A percentile compares a stretch with the other conserved stretches of the same genome.
These are phyloP conservation scores for Gnathonemus longibarbis DNA, from an alignment of 2,113 vertebrate species.

Conservation along the genomic window DNA sequence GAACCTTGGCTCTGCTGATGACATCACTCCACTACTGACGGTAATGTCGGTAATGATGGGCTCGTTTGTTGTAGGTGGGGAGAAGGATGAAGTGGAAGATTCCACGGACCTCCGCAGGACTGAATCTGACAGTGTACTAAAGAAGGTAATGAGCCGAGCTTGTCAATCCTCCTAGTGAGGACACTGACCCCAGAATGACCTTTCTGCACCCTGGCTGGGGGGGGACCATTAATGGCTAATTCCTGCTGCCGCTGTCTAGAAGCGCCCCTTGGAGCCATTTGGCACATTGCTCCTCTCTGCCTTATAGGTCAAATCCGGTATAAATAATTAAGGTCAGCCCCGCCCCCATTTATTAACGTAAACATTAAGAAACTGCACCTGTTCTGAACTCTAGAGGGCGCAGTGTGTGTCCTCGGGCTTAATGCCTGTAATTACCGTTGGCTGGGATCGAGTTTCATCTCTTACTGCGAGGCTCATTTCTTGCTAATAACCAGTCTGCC, in stretches of 20 bases:
- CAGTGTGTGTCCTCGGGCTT: background rate
- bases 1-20: background rate
- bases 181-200: background rate
- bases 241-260: background rate
- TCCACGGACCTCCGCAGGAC: slow-evolving; percentile 83
- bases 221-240: background rate
- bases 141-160: slow-evolving; percentile 70
- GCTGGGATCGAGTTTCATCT: slow-evolving; percentile 6
- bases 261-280: background rate
- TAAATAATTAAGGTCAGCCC: slow-evolving; percentile 38
- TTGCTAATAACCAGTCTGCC: background rate
- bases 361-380: slow-evolving; percentile 30
- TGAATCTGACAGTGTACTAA: slow-evolving; percentile 85
- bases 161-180: background rate
- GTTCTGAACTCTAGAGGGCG: slow-evolving; percentile 9
- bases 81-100: slow-evolving; percentile 79
- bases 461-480: background rate
- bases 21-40: background rate
- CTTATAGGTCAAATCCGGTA: slow-evolving; percentile 21
- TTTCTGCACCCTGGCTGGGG: background rate
- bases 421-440: slow-evolving; percentile 25
- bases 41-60: background rate
- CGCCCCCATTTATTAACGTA: slow-evolving; percentile 24
- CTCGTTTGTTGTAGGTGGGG: slow-evolving; percentile 62
- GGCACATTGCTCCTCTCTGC: slow-evolving; percentile 17